These are phyloP conservation scores for Microchirus variegatus DNA, from an alignment of 2,797 vertebrate species.

Conservation along the genomic window DNA sequence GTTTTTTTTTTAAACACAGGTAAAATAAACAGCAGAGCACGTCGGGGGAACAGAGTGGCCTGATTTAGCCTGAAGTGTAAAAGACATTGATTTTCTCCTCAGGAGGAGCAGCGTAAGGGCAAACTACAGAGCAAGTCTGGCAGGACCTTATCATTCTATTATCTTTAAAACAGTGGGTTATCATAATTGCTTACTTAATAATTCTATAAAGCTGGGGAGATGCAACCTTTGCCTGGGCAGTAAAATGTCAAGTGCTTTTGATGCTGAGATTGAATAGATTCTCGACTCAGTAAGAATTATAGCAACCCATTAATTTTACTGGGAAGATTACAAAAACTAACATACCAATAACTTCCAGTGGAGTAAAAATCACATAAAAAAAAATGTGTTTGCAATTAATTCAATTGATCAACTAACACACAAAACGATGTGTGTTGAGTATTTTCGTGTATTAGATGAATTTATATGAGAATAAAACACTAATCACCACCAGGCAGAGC, in stretches of 20 bases:
- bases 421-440: not conserved
- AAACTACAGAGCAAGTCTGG: slow-evolving; percentile 65
- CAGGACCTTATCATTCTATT: slow-evolving; percentile 81
- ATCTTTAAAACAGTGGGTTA: slow-evolving; percentile 84
- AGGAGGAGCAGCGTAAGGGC: slow-evolving; percentile 47
- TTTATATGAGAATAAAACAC: not conserved
- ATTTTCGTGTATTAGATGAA: not conserved
- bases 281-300: slow-evolving; percentile 22
- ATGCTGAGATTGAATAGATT: slow-evolving; percentile 69
- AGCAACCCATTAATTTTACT: slow-evolving; percentile 27
- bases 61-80: slow-evolving; percentile 18
- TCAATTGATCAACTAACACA: not conserved
- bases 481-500: not conserved
- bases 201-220: slow-evolving; percentile 82
- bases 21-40: slow-evolving; percentile 33
- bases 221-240: slow-evolving; percentile 76
- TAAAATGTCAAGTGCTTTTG: slow-evolving; percentile 80
- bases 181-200: slow-evolving; percentile 91
- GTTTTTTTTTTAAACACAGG: slow-evolving; percentile 22
- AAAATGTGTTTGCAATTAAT: too few species aligned
- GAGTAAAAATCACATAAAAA: too few species aligned
- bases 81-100: slow-evolving; percentile 66
- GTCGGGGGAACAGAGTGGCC: slow-evolving; percentile 34
- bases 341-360: not conserved
- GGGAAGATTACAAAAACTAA: slow-evolving; percentile 17